Conservation (phyloP, 2,113 vertebrate genomes). For the Ginglymostoma cirratum region DNA sequence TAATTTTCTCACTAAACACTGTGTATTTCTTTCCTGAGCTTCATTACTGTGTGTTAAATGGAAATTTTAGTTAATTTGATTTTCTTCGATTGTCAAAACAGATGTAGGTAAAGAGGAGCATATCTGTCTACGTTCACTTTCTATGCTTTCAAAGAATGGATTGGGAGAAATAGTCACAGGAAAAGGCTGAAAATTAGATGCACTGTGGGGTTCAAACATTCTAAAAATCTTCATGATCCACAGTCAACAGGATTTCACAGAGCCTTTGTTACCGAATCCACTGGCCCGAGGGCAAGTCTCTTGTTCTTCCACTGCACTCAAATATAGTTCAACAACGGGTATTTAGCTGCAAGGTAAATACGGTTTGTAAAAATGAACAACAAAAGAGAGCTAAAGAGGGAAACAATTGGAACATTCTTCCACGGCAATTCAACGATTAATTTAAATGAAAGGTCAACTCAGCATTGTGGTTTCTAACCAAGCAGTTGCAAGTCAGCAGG, state of each 20-base stretch:
- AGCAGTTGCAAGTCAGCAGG: background rate
- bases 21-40: background rate
- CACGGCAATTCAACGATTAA: background rate
- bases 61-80: background rate
- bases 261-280: conserved; percentile 6
- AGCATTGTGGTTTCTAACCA: background rate
- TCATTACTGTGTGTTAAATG: background rate
- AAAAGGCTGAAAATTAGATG: background rate
- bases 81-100: background rate
- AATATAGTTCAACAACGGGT: background rate
- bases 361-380: conserved; percentile 2
- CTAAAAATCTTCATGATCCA: background rate
- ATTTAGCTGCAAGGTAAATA: conserved; percentile 24
- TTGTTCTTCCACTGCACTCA: background rate
- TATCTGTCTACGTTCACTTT: background rate
- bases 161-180: background rate
- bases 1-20: background rate
- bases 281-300: background rate
- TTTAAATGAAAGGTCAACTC: background rate
- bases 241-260: background rate
- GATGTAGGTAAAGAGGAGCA: background rate
- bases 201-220: background rate
- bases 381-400: background rate
- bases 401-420: conserved; percentile 13
- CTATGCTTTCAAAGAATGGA: background rate